These are phyloP conservation scores for Clarias platycephalus DNA, from an alignment of 2,797 vertebrate genomes.

Conservation along the genomic window DNA sequence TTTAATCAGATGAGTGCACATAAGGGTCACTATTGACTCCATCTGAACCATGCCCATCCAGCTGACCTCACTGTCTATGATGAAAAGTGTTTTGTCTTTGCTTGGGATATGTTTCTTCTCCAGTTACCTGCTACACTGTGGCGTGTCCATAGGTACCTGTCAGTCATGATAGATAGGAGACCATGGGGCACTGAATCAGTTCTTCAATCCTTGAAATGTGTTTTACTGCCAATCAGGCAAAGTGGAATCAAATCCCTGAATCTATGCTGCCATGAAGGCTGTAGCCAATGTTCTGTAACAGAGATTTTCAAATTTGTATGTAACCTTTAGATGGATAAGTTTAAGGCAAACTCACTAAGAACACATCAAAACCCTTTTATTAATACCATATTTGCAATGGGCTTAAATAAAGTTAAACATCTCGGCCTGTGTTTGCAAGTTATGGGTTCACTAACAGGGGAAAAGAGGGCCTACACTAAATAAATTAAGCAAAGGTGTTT, in stretches of 20 bases:
- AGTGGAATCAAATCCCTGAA: conserved; percentile 18
- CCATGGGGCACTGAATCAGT: conserved; percentile 7
- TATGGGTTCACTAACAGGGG: conserved; percentile 1
- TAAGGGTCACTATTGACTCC: neutral
- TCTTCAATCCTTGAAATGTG: conserved; percentile 14
- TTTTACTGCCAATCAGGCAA: neutral
- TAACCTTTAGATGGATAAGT: neutral
- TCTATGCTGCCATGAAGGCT: neutral
- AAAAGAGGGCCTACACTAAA: neutral
- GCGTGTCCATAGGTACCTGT: conserved; percentile 32
- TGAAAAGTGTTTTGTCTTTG: conserved; percentile 36
- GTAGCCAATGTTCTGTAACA: neutral
- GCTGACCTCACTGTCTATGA: conserved; percentile 20
- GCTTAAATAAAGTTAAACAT: conserved; percentile 6
- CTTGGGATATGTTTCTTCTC: conserved; percentile 46
- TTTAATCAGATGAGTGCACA: neutral
- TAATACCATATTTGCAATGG: neutral
- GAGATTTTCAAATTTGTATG: neutral
- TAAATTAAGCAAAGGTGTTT: neutral
- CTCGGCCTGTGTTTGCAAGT: neutral
- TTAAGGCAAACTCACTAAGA: neutral
- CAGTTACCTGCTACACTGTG: conserved; percentile 43
- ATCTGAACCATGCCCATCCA: conserved; percentile 29
- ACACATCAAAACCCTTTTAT: conserved; percentile 2
- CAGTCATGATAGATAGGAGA: conserved; percentile 34